Conservation (phyloP, 2,113 vertebrate genomes). For the Brevimyrus niger region DNA sequence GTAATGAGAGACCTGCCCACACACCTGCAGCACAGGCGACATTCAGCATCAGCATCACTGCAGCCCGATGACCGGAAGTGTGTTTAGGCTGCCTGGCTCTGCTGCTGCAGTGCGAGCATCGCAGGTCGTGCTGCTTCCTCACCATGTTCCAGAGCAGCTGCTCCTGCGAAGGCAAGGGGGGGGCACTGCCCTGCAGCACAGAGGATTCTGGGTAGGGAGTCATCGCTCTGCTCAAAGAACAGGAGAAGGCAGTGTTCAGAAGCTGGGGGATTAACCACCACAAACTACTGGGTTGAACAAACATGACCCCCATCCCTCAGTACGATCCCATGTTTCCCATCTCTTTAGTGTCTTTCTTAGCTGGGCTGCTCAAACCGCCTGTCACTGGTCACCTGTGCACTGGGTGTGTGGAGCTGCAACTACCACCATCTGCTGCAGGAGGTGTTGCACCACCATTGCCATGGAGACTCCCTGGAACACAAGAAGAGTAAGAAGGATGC, state of each 20-base stretch:
- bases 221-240: background rate
- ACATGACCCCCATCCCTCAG: background rate
- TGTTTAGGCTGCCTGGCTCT: background rate
- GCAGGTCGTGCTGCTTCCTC: background rate
- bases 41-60: background rate
- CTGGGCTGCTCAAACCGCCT: background rate
- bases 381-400: slow-evolving; percentile 6
- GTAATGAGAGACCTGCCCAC: background rate
- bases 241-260: background rate
- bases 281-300: background rate
- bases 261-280: background rate
- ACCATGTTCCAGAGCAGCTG: slow-evolving; percentile 18
- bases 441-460: background rate
- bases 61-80: too few species aligned
- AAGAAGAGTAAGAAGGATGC: background rate
- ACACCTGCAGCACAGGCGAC: slow-evolving; percentile 1
- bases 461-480: slow-evolving; percentile 17
- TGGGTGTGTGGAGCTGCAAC: slow-evolving; percentile 5
- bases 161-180: background rate
- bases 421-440: slow-evolving; percentile 8
- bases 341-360: background rate
- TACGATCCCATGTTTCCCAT: background rate
- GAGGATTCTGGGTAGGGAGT: slow-evolving; percentile 11
- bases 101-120: background rate
- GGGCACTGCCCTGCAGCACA: slow-evolving; percentile 15